Evolutionary conservation across 2,888 invertebrate genomes (phyloP).

Genomic region (Linnaemya tessellans): DNA sequence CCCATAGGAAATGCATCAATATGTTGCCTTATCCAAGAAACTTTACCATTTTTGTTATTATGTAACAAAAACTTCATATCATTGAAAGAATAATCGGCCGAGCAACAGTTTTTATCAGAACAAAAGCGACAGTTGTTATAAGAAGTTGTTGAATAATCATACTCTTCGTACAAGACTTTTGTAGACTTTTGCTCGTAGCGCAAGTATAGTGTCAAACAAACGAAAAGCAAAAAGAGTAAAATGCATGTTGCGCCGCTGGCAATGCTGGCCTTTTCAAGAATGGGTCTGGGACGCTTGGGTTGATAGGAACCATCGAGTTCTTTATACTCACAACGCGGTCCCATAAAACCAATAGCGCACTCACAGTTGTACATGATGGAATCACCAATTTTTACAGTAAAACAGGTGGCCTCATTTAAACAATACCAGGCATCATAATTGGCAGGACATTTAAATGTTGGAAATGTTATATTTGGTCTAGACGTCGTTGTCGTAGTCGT

Average conservation of each 20-base stretch:
- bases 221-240: conserved; percentile 85
- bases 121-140: conserved; percentile 67
- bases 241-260: conserved; percentile 90
- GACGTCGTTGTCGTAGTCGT: conserved; percentile 86
- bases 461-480: conserved; percentile 97
- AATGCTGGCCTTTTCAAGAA: conserved; percentile 92
- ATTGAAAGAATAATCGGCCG: conserved; percentile 72
- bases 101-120: conserved; percentile 66
- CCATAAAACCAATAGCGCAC: conserved; percentile 97
- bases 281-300: conserved; percentile 87
- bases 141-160: conserved; percentile 14
- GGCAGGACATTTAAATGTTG: conserved; percentile 95
- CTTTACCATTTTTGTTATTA: conserved; percentile 51
- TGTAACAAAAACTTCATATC: conserved; percentile 66
- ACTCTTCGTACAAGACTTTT: conserved; percentile 54
- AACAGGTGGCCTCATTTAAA: conserved; percentile 96
- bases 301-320: conserved; percentile 97
- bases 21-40: conserved; percentile 75
- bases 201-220: conserved; percentile 85
- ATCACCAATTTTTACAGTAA: conserved; percentile 96
- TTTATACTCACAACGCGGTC: conserved; percentile 97
- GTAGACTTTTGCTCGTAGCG: conserved; percentile 80
- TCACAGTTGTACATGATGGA: conserved; percentile 97
- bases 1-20: conserved; percentile 76
- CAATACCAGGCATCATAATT: conserved; percentile 97